phyloP scores from a whole-genome alignment of 2,797 vertebrate species.

The Cheirogaleus major region DNA sequence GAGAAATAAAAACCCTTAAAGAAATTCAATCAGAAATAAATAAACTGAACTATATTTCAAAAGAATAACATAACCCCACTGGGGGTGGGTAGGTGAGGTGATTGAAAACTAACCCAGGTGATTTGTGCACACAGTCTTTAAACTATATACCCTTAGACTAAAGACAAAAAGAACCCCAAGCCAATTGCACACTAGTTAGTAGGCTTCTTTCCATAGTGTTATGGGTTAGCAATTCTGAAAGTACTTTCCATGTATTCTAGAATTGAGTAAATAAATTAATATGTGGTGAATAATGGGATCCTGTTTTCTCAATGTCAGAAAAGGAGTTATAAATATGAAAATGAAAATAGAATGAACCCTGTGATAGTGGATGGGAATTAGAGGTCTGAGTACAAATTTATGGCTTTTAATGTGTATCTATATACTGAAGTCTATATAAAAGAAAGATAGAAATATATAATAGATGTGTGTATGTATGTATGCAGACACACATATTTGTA shows the following conservation, averaged over 20 bases:
- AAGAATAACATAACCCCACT: neutral
- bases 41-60: neutral
- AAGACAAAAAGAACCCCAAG: neutral
- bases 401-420: neutral
- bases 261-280: conserved; percentile 19
- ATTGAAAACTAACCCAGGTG: neutral
- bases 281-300: neutral
- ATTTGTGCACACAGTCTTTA: neutral
- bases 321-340: neutral
- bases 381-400: neutral
- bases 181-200: neutral
- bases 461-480: neutral
- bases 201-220: neutral
- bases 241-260: neutral
- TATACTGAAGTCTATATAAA: neutral
- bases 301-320: neutral
- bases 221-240: neutral
- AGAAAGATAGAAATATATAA: neutral
- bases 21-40: conserved; percentile 25
- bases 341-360: neutral
- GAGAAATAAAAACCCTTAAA: neutral
- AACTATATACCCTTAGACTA: neutral
- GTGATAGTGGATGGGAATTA: neutral
- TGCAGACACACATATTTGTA: neutral
- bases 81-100: neutral